These are phyloP conservation scores for Listronotus bonariensis DNA, from an alignment of 1,140 invertebrate genomes.

Conservation along the genomic window DNA sequence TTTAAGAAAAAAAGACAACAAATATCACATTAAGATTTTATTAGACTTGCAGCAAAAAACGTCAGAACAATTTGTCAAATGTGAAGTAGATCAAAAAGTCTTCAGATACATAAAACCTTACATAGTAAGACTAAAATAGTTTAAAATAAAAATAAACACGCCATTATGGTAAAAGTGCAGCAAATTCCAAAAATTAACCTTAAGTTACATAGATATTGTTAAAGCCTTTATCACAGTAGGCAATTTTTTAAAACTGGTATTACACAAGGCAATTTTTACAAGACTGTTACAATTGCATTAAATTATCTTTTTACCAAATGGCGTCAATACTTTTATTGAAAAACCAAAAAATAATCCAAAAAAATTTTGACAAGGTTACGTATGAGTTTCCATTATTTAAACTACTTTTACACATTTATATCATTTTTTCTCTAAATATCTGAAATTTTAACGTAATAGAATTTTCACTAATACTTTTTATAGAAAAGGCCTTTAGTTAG, in stretches of 20 bases:
- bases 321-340: no score
- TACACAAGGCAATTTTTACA: no score
- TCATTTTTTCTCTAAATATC: constrained; percentile 31
- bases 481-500: constrained; percentile 31
- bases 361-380: no score
- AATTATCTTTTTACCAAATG: no score
- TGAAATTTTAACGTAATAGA: constrained; percentile 33
- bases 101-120: constrained; percentile 15
- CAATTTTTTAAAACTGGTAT: no score
- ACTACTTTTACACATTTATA: constrained; percentile 14
- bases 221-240: no score
- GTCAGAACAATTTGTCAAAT: constrained; percentile 18
- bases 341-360: no score
- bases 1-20: constrained; percentile 6
- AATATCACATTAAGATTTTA: constrained; percentile 28
- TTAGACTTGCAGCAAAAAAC: constrained; percentile 23
- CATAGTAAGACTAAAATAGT: constrained; percentile 17
- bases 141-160: not conserved
- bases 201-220: no score
- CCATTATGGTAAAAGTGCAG: no score
- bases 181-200: no score
- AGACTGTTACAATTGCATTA: no score
- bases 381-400: not conserved
- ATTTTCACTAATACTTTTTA: constrained; percentile 15
- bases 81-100: constrained; percentile 6